A percentile compares a stretch with the other conserved stretches of the same genome.
Conservation (phyloP, 1,140 invertebrate species). For the Drosophila novamexicana region DNA sequence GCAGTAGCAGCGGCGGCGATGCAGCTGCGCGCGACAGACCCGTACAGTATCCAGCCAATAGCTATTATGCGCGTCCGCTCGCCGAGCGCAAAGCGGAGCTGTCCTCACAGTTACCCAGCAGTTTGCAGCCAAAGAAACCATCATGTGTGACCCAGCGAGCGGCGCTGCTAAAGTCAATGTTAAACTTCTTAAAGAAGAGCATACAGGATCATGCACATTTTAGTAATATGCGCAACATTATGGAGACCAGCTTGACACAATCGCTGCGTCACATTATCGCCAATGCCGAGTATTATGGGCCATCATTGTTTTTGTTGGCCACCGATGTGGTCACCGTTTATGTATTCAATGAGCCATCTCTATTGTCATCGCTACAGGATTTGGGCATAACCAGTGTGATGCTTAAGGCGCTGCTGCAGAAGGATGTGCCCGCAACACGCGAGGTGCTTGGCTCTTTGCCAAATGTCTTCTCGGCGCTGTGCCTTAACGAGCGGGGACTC, state of each 20-base stretch:
- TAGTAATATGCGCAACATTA: constrained; percentile 94
- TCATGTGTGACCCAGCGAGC: constrained; percentile 93
- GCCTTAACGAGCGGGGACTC: constrained; percentile 93
- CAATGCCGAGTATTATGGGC: constrained; percentile 96
- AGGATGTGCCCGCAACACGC: constrained; percentile 95
- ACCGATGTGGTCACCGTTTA: constrained; percentile 96
- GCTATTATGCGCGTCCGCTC: constrained; percentile 73
- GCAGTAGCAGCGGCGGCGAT: constrained; percentile 11
- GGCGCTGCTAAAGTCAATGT: constrained; percentile 94
- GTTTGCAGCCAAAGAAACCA: constrained; percentile 71
- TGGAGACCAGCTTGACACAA: constrained; percentile 94
- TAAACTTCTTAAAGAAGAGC: constrained; percentile 96
- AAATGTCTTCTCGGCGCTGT: constrained; percentile 96
- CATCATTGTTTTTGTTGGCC: constrained; percentile 94
- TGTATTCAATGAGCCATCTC: constrained; percentile 96
- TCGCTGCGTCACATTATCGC: constrained; percentile 96
- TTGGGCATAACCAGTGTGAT: constrained; percentile 96
- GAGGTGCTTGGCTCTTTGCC: constrained; percentile 95
- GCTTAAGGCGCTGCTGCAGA: constrained; percentile 93
- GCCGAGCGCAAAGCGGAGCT: constrained; percentile 71
- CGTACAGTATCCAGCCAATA: constrained; percentile 67
- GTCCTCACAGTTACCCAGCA: constrained; percentile 63
- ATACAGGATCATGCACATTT: constrained; percentile 92
- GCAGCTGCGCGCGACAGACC: neutral
- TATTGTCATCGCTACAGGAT: constrained; percentile 93